These are phyloP conservation scores for Notarius quadriscutis DNA, from an alignment of 2,113 vertebrate species.

Conservation along the genomic window DNA sequence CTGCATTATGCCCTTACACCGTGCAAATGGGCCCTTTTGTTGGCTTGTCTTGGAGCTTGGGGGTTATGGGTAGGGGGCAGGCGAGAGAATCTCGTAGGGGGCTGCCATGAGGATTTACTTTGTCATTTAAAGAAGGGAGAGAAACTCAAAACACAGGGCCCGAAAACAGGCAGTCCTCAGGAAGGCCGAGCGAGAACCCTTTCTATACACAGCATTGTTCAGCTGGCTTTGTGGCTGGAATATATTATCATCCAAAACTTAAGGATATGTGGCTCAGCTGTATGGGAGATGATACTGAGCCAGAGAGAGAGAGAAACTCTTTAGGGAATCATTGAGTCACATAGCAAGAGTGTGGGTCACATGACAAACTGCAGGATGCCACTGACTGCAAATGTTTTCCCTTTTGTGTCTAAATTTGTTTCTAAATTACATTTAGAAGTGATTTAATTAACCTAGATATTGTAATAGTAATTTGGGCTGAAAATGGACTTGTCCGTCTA, in stretches of 20 bases:
- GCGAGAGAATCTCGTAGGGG: constrained; percentile 42
- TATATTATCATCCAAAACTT: constrained; percentile 54
- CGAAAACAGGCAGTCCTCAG: constrained; percentile 34
- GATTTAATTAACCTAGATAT: constrained; percentile 29
- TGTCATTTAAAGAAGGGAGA: constrained; percentile 59
- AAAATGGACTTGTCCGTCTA: background rate
- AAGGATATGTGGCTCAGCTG: constrained; percentile 25
- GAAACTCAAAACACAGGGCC: constrained; percentile 43
- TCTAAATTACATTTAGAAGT: constrained; percentile 25
- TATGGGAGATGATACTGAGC: constrained; percentile 42
- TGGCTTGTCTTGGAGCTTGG: constrained; percentile 47
- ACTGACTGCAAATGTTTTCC: constrained; percentile 5
- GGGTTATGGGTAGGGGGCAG: constrained; percentile 45
- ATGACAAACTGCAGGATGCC: constrained; percentile 31
- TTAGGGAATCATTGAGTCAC: constrained; percentile 32
- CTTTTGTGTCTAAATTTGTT: constrained; percentile 26
- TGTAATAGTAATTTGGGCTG: constrained; percentile 3
- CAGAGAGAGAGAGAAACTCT: constrained; percentile 24
- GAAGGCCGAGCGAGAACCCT: constrained; percentile 44
- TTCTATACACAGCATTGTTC: constrained; percentile 52
- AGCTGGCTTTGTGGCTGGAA: constrained; percentile 56
- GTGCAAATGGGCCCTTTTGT: constrained; percentile 63
- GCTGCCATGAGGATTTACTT: constrained; percentile 54
- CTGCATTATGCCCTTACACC: constrained; percentile 61
- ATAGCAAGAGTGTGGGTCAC: constrained; percentile 32